Evolutionary conservation across 2,797 vertebrate species (phyloP), one percentile per base, ranked within the genome.

Genomic region (Pangasius djambal): DNA sequence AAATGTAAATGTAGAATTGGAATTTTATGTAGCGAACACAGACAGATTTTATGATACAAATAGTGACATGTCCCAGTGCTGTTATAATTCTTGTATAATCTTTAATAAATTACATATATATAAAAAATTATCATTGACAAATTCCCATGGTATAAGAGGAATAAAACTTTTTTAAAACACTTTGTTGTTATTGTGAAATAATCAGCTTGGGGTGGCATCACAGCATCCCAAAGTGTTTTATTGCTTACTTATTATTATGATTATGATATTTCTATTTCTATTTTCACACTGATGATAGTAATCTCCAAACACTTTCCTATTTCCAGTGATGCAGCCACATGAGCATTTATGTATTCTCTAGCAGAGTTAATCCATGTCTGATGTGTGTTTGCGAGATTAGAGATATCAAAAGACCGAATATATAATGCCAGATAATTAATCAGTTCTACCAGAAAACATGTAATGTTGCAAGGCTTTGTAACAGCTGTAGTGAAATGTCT

Each of bases 301-400:
- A 79, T 81, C 52, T 34, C 37, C 67, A 83, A 61, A 88, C 37
- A 59, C 67, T 63, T 18, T 69, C 22, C 28, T n/a, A 70, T 83
- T 72, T 40, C 4, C 7, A 65, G 84, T 85, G 67, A 82, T 37
- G 74, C 59, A 78, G 61, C 83, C 69, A 87, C 69, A 84, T 61
- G 84, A 77, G 78, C 86, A 59, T 89, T 75, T 48, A 75, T 75
- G 22, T 48, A 28, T 86, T 90, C 79, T 83, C 59, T 50, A 72
- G 52, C 70, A 40, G 75, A 86, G 89, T 87, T 89, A 87, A 87
- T 55, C 88, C 34, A 85, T 82, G 55, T 63, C 85, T 86, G 67
- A 90, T 87, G n/a, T 86, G 86, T 83, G 59, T 87, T 69, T 69
- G n/a, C 22, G 50, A 75, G 87, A 88, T 89, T 89, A 89, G 50